A percentile compares a stretch with the other conserved stretches of the same genome.
Conservation (phyloP, 2,888 invertebrate genomes). For the Drosophila incognita region DNA sequence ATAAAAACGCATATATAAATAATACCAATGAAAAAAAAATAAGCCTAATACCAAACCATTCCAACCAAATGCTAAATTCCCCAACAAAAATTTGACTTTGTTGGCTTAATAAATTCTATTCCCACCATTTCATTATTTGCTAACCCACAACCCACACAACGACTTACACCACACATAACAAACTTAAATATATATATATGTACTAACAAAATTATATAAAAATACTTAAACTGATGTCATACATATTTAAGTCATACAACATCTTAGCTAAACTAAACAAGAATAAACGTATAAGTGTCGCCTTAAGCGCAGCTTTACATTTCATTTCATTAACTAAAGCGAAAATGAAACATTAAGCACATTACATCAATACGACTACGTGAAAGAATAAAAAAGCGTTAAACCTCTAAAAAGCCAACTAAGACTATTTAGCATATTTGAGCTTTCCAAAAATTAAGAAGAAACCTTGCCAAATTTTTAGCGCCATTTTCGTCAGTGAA, state of each 20-base stretch:
- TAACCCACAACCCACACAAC: conserved; percentile 43
- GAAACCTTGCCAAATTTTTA: not conserved
- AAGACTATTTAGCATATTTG: not conserved
- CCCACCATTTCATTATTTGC: conserved; percentile 39
- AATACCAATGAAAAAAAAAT: conserved; percentile 50
- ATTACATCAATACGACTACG: not conserved
- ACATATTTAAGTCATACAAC: conserved; percentile 38
- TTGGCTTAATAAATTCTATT: conserved; percentile 33
- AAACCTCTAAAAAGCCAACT: not conserved
- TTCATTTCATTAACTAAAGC: conserved; percentile 1
- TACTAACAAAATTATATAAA: conserved; percentile 32
- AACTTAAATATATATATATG: conserved; percentile 26
- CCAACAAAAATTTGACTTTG: conserved; percentile 34
- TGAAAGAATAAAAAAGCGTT: not conserved
- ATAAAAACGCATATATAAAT: conserved; percentile 70
- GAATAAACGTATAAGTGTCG: conserved; percentile 6
- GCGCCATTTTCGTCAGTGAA: not conserved
- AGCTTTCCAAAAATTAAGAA: conserved; percentile 3
- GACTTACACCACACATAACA: conserved; percentile 27
- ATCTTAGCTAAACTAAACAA: conserved; percentile 42
- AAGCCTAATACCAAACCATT: conserved; percentile 33
- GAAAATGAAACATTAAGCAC: not conserved
- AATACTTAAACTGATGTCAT: conserved; percentile 27
- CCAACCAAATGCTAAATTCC: conserved; percentile 20
- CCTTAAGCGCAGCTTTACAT: not conserved